phyloP scores from a whole-genome alignment of 2,113 vertebrate genomes.

The Erpornis zantholeuca region DNA sequence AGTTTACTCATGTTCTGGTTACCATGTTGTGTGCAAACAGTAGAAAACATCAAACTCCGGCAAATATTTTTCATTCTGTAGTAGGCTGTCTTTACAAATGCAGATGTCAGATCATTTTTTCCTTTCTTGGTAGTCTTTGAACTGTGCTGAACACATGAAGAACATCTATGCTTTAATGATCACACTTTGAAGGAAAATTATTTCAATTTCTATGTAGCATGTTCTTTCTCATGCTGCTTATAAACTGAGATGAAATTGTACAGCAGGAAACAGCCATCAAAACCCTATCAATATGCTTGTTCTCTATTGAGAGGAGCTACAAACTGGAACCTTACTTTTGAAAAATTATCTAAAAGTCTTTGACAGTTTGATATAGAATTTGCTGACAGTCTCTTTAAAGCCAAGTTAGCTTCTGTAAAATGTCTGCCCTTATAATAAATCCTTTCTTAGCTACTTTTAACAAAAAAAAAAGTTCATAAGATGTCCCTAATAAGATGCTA shows the following conservation, averaged over 20 bases:
- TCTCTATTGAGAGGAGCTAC: not conserved
- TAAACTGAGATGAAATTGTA: slow-evolving; percentile 32
- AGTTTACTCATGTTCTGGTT: not conserved
- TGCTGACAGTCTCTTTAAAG: not conserved
- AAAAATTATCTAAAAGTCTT: not conserved
- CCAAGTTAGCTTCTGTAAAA: not conserved
- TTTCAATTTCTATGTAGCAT: not conserved
- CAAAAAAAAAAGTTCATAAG: not conserved
- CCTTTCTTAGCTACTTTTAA: not conserved
- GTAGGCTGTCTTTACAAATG: not conserved
- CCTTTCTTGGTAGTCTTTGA: not conserved
- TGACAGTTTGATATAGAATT: not conserved
- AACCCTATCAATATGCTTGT: not conserved
- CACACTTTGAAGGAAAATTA: not conserved
- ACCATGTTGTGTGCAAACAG: not conserved
- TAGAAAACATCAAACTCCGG: not conserved
- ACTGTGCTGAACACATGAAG: not conserved
- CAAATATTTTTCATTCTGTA: not conserved
- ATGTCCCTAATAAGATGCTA: not conserved
- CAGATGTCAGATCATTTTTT: not conserved
- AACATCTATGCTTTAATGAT: not conserved
- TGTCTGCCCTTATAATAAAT: not conserved
- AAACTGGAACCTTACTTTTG: not conserved
- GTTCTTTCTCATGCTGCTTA: not conserved
- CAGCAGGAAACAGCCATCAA: slow-evolving; percentile 39